Percentiles rank a stretch among this genome's conserved stretches.
Conservation (phyloP, 1,140 invertebrate genomes). For the Caenorhabditis inopinata region DNA sequence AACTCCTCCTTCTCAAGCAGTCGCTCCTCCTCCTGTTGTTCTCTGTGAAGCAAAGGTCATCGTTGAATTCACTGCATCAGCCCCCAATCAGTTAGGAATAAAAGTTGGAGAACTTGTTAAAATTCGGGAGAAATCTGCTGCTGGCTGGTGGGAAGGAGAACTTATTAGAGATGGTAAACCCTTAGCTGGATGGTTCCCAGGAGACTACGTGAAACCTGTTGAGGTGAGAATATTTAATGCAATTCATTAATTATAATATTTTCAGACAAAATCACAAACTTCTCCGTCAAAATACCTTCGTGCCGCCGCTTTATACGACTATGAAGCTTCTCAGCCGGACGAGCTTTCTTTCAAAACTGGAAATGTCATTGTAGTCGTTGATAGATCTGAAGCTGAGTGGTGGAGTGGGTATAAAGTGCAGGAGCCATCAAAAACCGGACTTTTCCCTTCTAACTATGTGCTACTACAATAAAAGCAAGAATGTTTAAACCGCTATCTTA, state of each 20-base stretch:
- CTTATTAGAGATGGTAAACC: conserved; percentile 71
- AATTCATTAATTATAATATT: background rate
- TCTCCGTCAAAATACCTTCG: background rate
- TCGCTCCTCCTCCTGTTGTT: background rate
- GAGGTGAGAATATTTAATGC: background rate
- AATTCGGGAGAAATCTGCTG: conserved; percentile 90
- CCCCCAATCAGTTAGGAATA: conserved; percentile 73
- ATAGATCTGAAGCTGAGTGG: conserved; percentile 47
- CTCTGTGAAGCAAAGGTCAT: conserved; percentile 46
- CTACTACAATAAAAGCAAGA: conserved; percentile 44
- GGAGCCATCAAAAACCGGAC: conserved; percentile 11
- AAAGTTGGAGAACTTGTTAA: conserved; percentile 90
- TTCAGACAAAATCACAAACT: background rate
- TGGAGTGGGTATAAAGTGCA: conserved; percentile 44
- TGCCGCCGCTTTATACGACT: conserved; percentile 48
- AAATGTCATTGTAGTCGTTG: conserved; percentile 39
- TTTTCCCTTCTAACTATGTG: conserved; percentile 54
- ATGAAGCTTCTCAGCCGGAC: conserved; percentile 46
- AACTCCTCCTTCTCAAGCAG: background rate
- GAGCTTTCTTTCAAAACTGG: conserved; percentile 51
- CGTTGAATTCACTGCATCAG: conserved; percentile 54
- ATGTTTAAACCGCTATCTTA: too few relatives aligned
- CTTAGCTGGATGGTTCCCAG: conserved; percentile 62
- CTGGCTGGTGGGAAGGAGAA: conserved; percentile 99
- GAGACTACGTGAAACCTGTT: conserved; percentile 57